These are phyloP conservation scores for Anomalospiza imberbis DNA, from an alignment of 2,797 vertebrate genomes.

Conservation along the genomic window DNA sequence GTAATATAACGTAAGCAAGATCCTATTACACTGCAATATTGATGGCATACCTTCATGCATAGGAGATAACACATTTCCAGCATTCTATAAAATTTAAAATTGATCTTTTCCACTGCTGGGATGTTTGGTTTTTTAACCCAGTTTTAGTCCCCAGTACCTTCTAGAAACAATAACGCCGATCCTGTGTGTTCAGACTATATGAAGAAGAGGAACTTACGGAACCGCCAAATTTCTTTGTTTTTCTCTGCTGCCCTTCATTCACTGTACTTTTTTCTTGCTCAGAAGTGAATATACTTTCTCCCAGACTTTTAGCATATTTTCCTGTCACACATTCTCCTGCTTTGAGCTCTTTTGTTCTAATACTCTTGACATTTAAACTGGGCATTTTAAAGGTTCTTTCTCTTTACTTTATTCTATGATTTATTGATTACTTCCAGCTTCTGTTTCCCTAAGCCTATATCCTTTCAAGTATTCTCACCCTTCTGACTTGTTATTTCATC, in stretches of 20 bases:
- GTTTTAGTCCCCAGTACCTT: background rate
- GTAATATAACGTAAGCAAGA: background rate
- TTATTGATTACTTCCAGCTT: constrained; percentile 70
- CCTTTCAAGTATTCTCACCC: constrained; percentile 39
- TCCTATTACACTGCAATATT: background rate
- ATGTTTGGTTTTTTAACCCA: background rate
- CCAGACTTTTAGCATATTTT: constrained; percentile 25
- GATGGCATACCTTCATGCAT: background rate
- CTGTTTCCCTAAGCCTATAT: constrained; percentile 60
- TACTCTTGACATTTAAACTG: constrained; percentile 70
- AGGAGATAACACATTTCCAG: background rate
- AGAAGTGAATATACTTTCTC: background rate
- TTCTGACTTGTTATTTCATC: constrained; percentile 48
- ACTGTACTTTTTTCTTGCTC: background rate
- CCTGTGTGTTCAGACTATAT: background rate
- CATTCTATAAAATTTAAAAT: background rate
- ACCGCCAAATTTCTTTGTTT: background rate
- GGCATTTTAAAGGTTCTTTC: constrained; percentile 63
- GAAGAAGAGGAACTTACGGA: background rate
- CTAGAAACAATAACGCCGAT: background rate
- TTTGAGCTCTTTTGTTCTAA: constrained; percentile 66
- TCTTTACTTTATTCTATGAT: constrained; percentile 65
- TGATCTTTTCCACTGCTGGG: background rate
- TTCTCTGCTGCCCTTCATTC: background rate
- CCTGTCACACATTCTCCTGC: constrained; percentile 6